Evolutionary conservation across 2,888 invertebrate species (phyloP).

Genomic region (Leptinotarsa juncta): DNA sequence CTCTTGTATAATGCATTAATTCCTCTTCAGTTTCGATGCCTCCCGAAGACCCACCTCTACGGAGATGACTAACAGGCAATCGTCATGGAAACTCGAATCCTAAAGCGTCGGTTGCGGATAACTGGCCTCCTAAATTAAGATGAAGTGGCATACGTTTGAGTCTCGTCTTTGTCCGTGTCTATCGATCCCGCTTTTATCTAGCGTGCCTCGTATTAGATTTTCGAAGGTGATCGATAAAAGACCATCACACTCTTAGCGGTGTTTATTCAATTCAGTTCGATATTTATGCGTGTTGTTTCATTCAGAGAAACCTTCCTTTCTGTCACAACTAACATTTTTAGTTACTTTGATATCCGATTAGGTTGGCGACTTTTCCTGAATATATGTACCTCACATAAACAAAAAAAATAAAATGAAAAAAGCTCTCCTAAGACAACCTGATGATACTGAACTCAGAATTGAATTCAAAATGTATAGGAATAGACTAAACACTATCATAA

Average conservation of each 20-base stretch:
- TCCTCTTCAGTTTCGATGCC: neutral
- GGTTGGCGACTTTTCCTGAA: too few species aligned
- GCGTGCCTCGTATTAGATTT: slow-evolving; percentile 43
- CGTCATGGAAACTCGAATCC: slow-evolving; percentile 9
- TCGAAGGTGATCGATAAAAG: slow-evolving; percentile 42
- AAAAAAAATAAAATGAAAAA: too few species aligned
- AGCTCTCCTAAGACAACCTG: too few species aligned
- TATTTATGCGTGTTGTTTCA: neutral
- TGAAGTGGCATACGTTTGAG: slow-evolving; percentile 35
- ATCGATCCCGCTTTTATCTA: slow-evolving; percentile 45
- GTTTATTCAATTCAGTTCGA: slow-evolving; percentile 4
- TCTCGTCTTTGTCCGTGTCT: slow-evolving; percentile 41
- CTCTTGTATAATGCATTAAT: neutral
- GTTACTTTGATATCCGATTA: too few species aligned
- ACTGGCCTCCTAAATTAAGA: slow-evolving; percentile 26
- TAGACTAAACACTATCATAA: too few species aligned
- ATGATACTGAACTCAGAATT: too few species aligned
- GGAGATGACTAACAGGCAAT: neutral
- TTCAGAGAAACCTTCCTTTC: neutral
- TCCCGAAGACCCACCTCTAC: neutral
- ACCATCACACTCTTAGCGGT: slow-evolving; percentile 24
- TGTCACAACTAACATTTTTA: too few species aligned
- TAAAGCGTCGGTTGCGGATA: slow-evolving; percentile 8
- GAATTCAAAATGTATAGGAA: too few species aligned
- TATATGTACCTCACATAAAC: too few species aligned